Base-by-base conservation (phyloP, 2,888 invertebrate species). In the Cheilosia variabilis region DNA sequence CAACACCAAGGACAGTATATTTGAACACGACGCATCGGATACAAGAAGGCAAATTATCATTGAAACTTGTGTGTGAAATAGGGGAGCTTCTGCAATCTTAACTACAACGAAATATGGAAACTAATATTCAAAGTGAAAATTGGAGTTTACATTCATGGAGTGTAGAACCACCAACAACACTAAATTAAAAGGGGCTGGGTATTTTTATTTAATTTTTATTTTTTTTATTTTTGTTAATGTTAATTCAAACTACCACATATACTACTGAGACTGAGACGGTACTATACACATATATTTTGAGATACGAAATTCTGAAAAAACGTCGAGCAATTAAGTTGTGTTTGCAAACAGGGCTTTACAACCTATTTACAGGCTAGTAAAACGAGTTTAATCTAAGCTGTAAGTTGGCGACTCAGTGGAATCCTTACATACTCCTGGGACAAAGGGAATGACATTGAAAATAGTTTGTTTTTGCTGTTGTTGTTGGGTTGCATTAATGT, bases 311-410 rank as follows among this genome's bases (percentile, higher is more conserved):
- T 91, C 91, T 91, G 90, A 79, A 90, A 91, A 87, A 91, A 91
- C 91, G 91, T 90, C 89, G 89, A 82, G 89, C 87, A 83, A 87
- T 77, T 88, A 69, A 81, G 69, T 88, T 84, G 86, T 81, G 76
- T 69, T 87, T 89, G 88, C 87, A 91, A 91, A 90, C 92, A 92
- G 91, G 91, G 92, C 91, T 91, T 91, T 91, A 91, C 91, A 91
- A 91, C 91, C 92, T 90, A 91, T 89, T 91, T 91, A 91, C 91
- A 91, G 91, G 92, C 91, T 91, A 91, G 91, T 91, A 91, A 91
- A 91, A 91, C 91, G 91, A 91, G 91, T 91, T 91, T 69, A 87
- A 87, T 87, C 87, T 73, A 87, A 78, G 81, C 78, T 87, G 82
- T 87, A 82, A 87, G 87, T 68, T 82, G 68, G 73, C 47, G 71